Percentiles rank a stretch among this genome's conserved stretches.
phyloP scores from a whole-genome alignment of 2,888 invertebrate genomes.

The Nipponacmea schrenckii region DNA sequence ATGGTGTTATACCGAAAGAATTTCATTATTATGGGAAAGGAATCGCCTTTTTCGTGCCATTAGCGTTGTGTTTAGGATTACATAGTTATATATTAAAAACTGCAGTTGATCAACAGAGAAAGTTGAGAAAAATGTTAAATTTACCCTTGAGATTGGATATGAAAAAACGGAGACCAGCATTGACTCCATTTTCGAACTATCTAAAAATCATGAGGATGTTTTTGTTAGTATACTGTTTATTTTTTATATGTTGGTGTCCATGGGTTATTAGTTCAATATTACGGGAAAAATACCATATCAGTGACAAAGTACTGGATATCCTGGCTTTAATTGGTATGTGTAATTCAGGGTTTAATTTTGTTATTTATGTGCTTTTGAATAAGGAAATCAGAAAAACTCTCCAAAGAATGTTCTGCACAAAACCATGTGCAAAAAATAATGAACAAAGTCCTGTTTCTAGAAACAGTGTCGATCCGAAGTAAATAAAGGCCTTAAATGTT shows the following conservation, averaged over 20 bases:
- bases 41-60: not conserved
- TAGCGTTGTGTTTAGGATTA: not conserved
- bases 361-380: not conserved
- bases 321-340: not conserved
- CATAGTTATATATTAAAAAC: not conserved
- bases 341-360: slow-evolving; percentile 5
- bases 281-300: not conserved
- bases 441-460: no score
- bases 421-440: no score
- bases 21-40: slow-evolving; percentile 1
- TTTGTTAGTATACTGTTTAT: not conserved
- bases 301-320: not conserved
- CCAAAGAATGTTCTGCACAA: not conserved
- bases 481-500: no score
- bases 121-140: not conserved
- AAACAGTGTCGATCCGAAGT: no score
- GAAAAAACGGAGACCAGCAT: not conserved
- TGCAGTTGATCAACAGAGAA: not conserved
- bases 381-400: not conserved
- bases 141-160: not conserved
- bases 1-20: slow-evolving; percentile 1
- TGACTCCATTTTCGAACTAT: not conserved
- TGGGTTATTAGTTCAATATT: slow-evolving; percentile 1
- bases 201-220: not conserved
- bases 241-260: slow-evolving; percentile 5